Conservation (phyloP, 2,888 invertebrate genomes). For the Penaeus monodon region DNA sequence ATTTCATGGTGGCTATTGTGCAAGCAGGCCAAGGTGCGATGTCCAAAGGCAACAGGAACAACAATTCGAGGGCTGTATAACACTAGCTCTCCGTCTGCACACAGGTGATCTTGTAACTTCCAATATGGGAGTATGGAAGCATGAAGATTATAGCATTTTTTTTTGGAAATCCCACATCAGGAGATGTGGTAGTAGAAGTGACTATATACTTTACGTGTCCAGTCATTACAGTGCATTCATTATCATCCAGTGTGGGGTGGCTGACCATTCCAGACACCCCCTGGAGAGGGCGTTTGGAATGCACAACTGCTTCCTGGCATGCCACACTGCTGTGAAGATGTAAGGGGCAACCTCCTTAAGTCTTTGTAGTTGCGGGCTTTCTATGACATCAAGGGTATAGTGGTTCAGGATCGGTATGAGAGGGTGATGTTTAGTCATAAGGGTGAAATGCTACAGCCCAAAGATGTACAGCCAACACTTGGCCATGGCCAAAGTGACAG, state of each 20-base stretch:
- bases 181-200: background rate
- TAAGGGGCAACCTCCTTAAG: constrained; percentile 20
- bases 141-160: constrained; percentile 2
- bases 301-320: constrained; percentile 18
- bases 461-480: constrained; percentile 5
- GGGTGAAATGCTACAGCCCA: constrained; percentile 16
- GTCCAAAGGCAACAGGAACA: constrained; percentile 1
- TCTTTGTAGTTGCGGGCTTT: background rate
- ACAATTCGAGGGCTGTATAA: constrained; percentile 1
- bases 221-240: background rate
- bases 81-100: constrained; percentile 26
- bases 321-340: constrained; percentile 28
- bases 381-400: background rate
- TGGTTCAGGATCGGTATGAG: constrained; percentile 29
- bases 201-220: background rate
- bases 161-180: too few relatives aligned
- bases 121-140: constrained; percentile 21
- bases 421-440: too few relatives aligned
- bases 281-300: constrained; percentile 17
- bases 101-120: constrained; percentile 15
- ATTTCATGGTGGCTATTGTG: too few relatives aligned
- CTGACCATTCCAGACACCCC: constrained; percentile 15
- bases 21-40: background rate
- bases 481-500: background rate
- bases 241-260: constrained; percentile 14